Evolutionary conservation across 23 tunicate species (phyloP), one percentile per base, ranked within the genome.

Genomic region (Trididemnum miniatum): DNA sequence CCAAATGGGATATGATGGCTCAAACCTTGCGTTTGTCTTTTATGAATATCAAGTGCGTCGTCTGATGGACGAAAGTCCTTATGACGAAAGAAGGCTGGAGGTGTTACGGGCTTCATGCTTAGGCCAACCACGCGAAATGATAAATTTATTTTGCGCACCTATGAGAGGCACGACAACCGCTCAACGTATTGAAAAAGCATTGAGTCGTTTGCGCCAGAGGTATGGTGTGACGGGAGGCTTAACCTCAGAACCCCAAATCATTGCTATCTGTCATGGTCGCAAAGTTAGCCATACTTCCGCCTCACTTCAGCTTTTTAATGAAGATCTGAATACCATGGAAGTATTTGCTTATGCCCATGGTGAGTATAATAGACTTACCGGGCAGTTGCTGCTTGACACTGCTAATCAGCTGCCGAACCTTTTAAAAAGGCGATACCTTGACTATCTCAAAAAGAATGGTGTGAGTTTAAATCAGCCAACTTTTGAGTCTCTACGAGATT

Each of bases 401-500:
- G 67, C 67, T 62, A 62, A 62, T 62, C 26, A 26, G 5, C n/a
- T 62, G 29, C 67, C 29, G 67, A 62, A n/a, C n/a, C 5, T 12
- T 18, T n/a, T 24, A 12, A 62, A 62, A 24, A 22, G 67, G 4
- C 26, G 29, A 3, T 62, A 62, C 29, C n/a, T 62, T 22, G 67
- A 62, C 29, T 62, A 62, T n/a, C 67, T 62, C 26, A 24, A 62
- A 12, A 62, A 62, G 29, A 3, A 4, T 18, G 5, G 26, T 20
- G 15, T 62, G n/a, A 24, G n/a, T n/a, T 3, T 3, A 26, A 62
- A 62, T 26, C 26, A 18, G 5, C 67, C 67, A 62, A 26, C 25
- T 20, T 62, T 62, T n/a, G 67, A 62, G 25, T 62, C 67, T 3
- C 29, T 62, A 62, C 67, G n/a, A 3, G 67, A 62, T 62, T 62